phyloP scores from a whole-genome alignment of 2,113 vertebrate genomes.

The Dolichallabes microphthalmus region DNA sequence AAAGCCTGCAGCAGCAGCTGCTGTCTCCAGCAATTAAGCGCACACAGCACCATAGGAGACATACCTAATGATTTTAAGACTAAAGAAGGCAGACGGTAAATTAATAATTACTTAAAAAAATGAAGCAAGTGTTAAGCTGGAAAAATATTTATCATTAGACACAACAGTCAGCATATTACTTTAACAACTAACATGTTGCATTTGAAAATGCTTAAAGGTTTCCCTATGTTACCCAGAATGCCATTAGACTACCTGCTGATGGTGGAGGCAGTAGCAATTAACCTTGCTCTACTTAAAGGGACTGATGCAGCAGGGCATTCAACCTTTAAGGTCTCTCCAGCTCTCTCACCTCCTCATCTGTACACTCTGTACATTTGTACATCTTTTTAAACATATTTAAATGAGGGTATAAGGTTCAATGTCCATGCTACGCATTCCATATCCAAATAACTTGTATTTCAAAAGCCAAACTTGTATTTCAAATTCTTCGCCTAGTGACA shows the following conservation, averaged over 20 bases:
- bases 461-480: background rate
- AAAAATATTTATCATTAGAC: background rate
- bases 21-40: background rate
- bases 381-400: background rate
- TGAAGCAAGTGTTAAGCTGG: background rate
- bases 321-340: too few relatives aligned
- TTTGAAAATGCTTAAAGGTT: background rate
- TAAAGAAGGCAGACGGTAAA: background rate
- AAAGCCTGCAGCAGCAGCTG: background rate
- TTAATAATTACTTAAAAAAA: background rate
- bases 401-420: background rate
- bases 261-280: background rate
- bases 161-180: background rate
- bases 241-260: background rate
- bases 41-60: background rate
- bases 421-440: background rate
- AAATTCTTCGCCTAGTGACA: background rate
- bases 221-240: background rate
- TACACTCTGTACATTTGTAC: too few relatives aligned
- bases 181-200: background rate
- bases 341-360: background rate
- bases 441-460: background rate
- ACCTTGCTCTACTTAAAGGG: background rate
- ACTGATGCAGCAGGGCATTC: background rate
- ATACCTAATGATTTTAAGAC: background rate